Evolutionary conservation across 2,888 invertebrate species (phyloP).

Genomic region (Patella pellucida): DNA sequence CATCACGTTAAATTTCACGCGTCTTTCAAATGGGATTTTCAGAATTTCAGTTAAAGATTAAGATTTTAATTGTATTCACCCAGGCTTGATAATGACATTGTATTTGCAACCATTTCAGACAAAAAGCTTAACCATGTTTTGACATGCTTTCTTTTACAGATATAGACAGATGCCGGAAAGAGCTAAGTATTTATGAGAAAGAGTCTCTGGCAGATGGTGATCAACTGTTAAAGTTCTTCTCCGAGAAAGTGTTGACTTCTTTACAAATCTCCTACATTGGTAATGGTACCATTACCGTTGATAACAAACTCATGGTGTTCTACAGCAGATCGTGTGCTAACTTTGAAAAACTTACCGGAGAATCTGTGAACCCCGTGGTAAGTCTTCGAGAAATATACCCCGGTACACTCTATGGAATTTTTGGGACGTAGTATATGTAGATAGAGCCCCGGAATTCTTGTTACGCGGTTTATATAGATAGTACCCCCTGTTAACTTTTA

Average conservation of each 20-base stretch:
- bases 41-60: too few species aligned
- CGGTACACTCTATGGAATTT: too few species aligned
- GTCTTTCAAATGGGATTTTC: too few species aligned
- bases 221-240: not conserved
- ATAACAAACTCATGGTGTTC: not conserved
- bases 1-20: too few species aligned
- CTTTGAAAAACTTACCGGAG: not conserved
- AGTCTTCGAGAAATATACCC: not conserved
- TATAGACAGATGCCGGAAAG: not conserved
- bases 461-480: too few species aligned
- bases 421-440: too few species aligned
- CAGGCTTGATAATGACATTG: too few species aligned
- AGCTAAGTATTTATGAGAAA: not conserved
- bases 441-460: too few species aligned
- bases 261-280: not conserved
- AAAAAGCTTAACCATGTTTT: too few species aligned
- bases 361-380: not conserved
- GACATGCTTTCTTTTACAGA: not conserved
- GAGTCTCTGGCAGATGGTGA: not conserved
- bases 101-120: too few species aligned
- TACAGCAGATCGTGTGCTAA: constrained; percentile 2
- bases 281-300: not conserved
- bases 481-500: too few species aligned
- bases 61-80: too few species aligned
- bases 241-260: not conserved